Evolutionary conservation across 2,797 vertebrate species (phyloP), one percentile per base, ranked within the genome.

Genomic region (Malurus leucopterus): DNA sequence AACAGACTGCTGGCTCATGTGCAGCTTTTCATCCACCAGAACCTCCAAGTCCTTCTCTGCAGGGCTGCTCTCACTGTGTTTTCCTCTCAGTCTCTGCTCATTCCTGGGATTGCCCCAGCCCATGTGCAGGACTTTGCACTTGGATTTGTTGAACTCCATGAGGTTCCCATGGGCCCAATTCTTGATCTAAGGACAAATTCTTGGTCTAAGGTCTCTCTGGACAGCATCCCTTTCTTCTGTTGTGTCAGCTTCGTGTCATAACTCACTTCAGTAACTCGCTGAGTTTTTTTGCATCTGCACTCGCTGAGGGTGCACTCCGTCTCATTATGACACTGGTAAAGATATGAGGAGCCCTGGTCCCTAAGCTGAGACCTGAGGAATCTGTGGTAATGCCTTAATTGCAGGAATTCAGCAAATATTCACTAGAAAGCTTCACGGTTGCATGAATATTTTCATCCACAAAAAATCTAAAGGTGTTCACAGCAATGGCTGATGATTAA

Each of bases 261-360:
- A n/a, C n/a, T n/a, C n/a, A n/a, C n/a, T n/a, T n/a, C n/a, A n/a
- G n/a, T n/a, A n/a, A n/a, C n/a, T n/a, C n/a, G n/a, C n/a, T n/a
- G n/a, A n/a, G n/a, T n/a, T n/a, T n/a, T n/a, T n/a, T n/a, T n/a
- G n/a, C n/a, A 32, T 1, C 51, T 64, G 23, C 59, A 13, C 9
- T 2, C 15, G 29, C 14, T 40, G 20, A 46, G 14, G 17, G 29
- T 40, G 9, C 0, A 0, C 51, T 53, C 63, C 9, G 1, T 12
- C 21, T 53, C 51, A 51, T 32, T 14, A 0, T 18, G 32, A 19
- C 74, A 58, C 4, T 40, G 29, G 18, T 4, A 51, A 51, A 40
- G 29, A 21, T 6, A 34, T 32, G 6, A 46, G 65, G 38, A 46
- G 59, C 44, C 20, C 32, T 18, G 3, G 3, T 26, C 24, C 57